Evolutionary conservation across 2,888 invertebrate species (phyloP), one percentile per base, ranked within the genome.

Genomic region (Agrilus cyanescens): DNA sequence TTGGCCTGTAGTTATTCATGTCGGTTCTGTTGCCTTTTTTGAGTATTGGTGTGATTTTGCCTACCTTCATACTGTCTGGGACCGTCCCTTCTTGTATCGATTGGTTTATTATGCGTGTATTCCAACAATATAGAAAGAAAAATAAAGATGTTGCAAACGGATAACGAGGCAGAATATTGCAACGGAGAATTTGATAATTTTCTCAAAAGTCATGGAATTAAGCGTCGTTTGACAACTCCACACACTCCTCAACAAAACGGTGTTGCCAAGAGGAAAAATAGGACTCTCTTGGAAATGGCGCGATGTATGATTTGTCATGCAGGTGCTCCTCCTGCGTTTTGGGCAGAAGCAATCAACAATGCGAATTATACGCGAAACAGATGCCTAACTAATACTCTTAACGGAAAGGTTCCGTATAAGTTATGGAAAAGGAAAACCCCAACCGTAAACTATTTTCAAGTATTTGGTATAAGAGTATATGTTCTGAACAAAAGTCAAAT

Each of bases 291-390:
- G 13, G 40, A 42, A 12, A 47, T 40, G 37, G 43, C 25, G 14
- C 13, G 45, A 12, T 42, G 42, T 36, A 42, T 39, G 43, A 30
- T 43, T 10, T 16, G 38, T 12, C 36, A 44, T 13, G 12, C 44
- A n/a, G n/a, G n/a, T n/a, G n/a, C n/a, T n/a, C 49, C 54, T 14
- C 14, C 46, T 13, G 37, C 10, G 10, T 54, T 60, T 34, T 65
- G 61, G 60, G 57, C 56, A 4, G 61, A 63, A 44, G 62, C 62
- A 2, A 47, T 60, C 5, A 49, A 48, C 29, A 56, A 54, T 8
- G 56, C 59, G 38, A n/a, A n/a, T 10, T 12, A 18, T 18, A 18
- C 18, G 18, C 42, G 50, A 32, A 65, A 63, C 40, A 42, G 62
- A 35, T 48, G 52, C 31, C 52, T 54, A n/a, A 53, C n/a, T n/a